Conservation (phyloP, 1,140 invertebrate species). For the Diprion similis region DNA sequence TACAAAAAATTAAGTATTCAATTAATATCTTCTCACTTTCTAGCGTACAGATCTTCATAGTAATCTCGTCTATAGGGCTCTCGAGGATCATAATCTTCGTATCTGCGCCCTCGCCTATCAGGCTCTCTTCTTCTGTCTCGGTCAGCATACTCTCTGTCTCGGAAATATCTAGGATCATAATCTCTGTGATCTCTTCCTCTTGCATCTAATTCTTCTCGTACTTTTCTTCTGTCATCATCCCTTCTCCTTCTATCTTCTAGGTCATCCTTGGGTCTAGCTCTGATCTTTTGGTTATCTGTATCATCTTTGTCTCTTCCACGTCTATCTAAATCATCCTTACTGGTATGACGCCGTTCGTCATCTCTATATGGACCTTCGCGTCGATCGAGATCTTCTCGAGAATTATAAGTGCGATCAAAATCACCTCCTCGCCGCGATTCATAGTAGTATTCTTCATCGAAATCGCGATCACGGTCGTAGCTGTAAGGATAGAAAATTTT, state of each 20-base stretch:
- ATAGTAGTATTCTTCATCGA: slow-evolving; percentile 62
- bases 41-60: slow-evolving; percentile 58
- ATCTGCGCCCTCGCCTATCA: slow-evolving; percentile 49
- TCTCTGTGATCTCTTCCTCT: slow-evolving; percentile 42
- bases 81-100: slow-evolving; percentile 50
- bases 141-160: slow-evolving; percentile 50
- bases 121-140: slow-evolving; percentile 49
- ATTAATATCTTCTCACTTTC: slow-evolving; percentile 40
- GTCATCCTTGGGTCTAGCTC: slow-evolving; percentile 46
- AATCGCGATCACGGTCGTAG: slow-evolving; percentile 52
- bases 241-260: slow-evolving; percentile 47
- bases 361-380: slow-evolving; percentile 50
- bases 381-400: slow-evolving; percentile 54
- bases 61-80: slow-evolving; percentile 51
- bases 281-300: slow-evolving; percentile 50
- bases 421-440: slow-evolving; percentile 57
- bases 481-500: slow-evolving; percentile 33
- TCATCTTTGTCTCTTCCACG: slow-evolving; percentile 46
- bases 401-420: slow-evolving; percentile 50
- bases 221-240: slow-evolving; percentile 44
- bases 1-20: slow-evolving; percentile 11
- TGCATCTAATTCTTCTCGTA: slow-evolving; percentile 20
- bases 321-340: slow-evolving; percentile 52
- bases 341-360: slow-evolving; percentile 49
- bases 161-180: slow-evolving; percentile 47